Conservation (phyloP, 1,140 invertebrate species). For the Zaprionus nigranus region DNA sequence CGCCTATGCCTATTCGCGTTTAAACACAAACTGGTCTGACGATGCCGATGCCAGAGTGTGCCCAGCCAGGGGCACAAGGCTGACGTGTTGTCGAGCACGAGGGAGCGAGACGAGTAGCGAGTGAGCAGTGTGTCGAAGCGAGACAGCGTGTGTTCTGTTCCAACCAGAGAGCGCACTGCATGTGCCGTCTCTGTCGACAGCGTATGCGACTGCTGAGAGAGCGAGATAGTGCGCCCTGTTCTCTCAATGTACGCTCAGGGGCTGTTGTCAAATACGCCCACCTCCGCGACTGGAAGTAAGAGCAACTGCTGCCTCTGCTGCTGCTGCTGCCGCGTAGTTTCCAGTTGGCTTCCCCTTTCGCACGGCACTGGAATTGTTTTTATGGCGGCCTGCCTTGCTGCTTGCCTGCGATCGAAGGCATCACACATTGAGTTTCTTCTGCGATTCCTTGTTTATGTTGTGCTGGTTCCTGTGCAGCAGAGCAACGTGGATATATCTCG, state of each 20-base stretch:
- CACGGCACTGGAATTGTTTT: slow-evolving; percentile 61
- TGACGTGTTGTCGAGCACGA: slow-evolving; percentile 14
- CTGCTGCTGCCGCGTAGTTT: slow-evolving; percentile 4
- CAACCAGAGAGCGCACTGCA: slow-evolving; percentile 43
- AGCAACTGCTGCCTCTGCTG: slow-evolving; percentile 21
- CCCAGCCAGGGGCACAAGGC: slow-evolving; percentile 9
- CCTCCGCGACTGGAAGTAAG: slow-evolving; percentile 66
- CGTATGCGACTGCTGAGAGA: background rate
- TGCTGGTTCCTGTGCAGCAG: slow-evolving; percentile 2
- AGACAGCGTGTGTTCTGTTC: slow-evolving; percentile 39
- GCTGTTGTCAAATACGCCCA: slow-evolving; percentile 63
- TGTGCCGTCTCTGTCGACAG: slow-evolving; percentile 33
- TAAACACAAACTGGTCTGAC: slow-evolving; percentile 73
- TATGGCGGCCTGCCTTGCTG: slow-evolving; percentile 58
- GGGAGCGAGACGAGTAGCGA: slow-evolving; percentile 27
- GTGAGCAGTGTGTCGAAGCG: slow-evolving; percentile 14
- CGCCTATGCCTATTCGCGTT: slow-evolving; percentile 79
- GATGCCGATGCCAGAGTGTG: slow-evolving; percentile 30
- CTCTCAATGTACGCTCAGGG: slow-evolving; percentile 28
- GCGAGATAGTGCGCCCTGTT: slow-evolving; percentile 36
- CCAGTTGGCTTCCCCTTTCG: slow-evolving; percentile 49
- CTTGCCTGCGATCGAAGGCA: slow-evolving; percentile 68
- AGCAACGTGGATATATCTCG: background rate
- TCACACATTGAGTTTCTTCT: slow-evolving; percentile 46
- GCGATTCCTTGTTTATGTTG: slow-evolving; percentile 20